phyloP scores from a whole-genome alignment of 2,113 vertebrate species.

The Antechinus flavipes region DNA sequence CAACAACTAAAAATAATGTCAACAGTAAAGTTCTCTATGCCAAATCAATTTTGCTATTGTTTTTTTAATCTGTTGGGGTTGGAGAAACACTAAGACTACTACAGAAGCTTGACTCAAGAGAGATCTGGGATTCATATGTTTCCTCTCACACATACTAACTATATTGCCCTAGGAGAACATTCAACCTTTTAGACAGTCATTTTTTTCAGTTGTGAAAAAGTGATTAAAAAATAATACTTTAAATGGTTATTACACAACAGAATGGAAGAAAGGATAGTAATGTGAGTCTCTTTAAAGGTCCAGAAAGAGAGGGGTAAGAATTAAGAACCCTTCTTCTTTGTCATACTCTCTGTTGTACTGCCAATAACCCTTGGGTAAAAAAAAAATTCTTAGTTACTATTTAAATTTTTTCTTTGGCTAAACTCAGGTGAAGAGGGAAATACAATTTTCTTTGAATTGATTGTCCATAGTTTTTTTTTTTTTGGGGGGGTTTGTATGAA shows the following conservation, averaged over 20 bases:
- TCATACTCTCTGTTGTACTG: background rate
- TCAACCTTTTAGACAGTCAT: background rate
- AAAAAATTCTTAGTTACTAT: background rate
- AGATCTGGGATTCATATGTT: background rate
- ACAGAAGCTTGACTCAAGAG: background rate
- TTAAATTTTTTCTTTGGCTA: background rate
- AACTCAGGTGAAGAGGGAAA: background rate
- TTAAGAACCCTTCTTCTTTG: background rate
- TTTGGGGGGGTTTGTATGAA: background rate
- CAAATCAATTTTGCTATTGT: background rate
- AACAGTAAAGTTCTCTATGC: background rate
- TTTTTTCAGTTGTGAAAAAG: background rate
- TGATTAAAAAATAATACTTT: background rate
- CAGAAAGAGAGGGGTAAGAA: background rate
- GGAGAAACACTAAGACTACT: background rate
- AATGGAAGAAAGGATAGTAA: background rate
- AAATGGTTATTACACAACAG: background rate
- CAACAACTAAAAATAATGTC: background rate
- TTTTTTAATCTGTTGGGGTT: background rate
- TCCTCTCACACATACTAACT: background rate
- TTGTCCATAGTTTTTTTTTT: background rate
- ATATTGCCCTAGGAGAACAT: background rate
- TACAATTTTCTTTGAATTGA: background rate
- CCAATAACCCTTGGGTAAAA: background rate
- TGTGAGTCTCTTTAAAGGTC: background rate